These are phyloP conservation scores for Myripristis jacobus DNA, from an alignment of 2,797 vertebrate genomes.

Conservation along the genomic window DNA sequence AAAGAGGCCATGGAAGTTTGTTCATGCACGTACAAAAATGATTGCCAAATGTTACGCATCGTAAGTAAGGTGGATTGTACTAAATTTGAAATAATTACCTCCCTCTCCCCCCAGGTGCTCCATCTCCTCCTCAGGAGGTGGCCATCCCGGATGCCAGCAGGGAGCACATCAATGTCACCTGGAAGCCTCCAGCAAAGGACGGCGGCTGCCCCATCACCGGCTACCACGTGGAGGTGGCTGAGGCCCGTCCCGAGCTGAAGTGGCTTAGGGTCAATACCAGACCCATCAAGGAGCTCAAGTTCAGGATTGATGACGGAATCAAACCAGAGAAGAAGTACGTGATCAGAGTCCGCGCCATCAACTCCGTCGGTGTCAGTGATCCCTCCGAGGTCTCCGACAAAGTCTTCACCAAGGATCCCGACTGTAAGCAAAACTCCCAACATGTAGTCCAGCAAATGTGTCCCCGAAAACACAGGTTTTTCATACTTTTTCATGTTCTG, in stretches of 20 bases:
- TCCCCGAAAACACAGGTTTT: too few relatives aligned
- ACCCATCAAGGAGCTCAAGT: conserved; percentile 93
- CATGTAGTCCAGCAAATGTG: neutral
- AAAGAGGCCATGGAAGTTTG: neutral
- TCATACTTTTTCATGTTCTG: too few relatives aligned
- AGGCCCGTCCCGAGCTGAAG: conserved; percentile 95
- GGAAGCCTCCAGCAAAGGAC: conserved; percentile 94
- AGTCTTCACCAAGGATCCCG: conserved; percentile 95
- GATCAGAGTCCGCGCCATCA: conserved; percentile 95
- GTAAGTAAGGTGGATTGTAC: too few relatives aligned
- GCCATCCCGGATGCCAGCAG: conserved; percentile 91
- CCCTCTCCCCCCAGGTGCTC: conserved; percentile 82
- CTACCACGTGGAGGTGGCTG: conserved; percentile 96
- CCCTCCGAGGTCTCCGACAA: conserved; percentile 96
- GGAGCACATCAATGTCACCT: conserved; percentile 93
- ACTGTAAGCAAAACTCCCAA: conserved; percentile 85
- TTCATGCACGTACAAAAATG: too few relatives aligned
- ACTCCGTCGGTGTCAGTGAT: conserved; percentile 93
- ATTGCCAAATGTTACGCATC: too few relatives aligned
- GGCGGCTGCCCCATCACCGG: conserved; percentile 94
- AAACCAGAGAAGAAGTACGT: conserved; percentile 97
- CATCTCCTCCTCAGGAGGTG: conserved; percentile 93
- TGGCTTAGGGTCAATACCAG: conserved; percentile 96
- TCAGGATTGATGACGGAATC: conserved; percentile 94
- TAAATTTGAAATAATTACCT: neutral